Percentiles rank a stretch among this genome's conserved stretches.
Conservation (phyloP, 2,113 vertebrate species). For the Agelaius phoeniceus region DNA sequence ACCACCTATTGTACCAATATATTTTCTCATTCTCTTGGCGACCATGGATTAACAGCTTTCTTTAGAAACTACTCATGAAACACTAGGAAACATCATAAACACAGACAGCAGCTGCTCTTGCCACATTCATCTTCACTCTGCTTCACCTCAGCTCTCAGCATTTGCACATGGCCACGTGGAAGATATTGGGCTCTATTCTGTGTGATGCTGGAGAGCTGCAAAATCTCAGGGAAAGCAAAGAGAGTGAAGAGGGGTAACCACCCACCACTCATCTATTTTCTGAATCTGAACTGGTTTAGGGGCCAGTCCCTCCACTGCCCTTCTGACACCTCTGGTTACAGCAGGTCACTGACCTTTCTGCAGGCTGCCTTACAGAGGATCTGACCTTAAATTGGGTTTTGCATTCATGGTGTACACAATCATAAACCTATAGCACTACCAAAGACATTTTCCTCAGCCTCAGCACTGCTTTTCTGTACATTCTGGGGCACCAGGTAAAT, state of each 20-base stretch:
- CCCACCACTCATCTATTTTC: background rate
- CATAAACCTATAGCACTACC: background rate
- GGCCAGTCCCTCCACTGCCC: background rate
- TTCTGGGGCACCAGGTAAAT: background rate
- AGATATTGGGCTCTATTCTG: background rate
- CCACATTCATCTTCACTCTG: background rate
- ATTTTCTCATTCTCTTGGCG: background rate
- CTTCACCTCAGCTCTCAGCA: background rate
- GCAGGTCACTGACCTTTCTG: background rate
- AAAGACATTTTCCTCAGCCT: background rate
- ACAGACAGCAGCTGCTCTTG: background rate
- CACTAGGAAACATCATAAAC: background rate
- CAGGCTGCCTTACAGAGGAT: background rate
- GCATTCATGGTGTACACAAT: background rate
- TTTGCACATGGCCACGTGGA: accelerated
- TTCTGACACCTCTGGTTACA: background rate
- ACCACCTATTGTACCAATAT: background rate
- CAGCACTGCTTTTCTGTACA: background rate
- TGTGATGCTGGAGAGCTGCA: background rate
- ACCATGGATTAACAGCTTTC: background rate
- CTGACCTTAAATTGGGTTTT: background rate
- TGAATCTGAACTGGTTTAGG: background rate
- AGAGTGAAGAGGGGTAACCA: background rate
- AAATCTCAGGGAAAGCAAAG: background rate
- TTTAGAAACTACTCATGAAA: background rate